Base-by-base conservation (phyloP, 2,797 vertebrate species). In the Acanthopagrus latus region DNA sequence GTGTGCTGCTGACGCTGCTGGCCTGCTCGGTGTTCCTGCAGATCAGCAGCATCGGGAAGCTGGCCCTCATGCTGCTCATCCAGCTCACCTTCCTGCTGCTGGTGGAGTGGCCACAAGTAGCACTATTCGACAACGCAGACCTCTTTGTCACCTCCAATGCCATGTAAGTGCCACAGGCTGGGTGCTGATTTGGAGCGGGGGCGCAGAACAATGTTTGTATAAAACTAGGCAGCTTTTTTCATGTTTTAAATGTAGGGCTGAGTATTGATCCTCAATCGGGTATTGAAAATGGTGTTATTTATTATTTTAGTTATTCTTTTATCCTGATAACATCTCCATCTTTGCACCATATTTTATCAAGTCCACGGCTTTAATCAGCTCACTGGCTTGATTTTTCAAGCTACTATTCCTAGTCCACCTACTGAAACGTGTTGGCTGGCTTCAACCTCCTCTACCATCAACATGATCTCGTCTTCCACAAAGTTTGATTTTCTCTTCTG, bases 11-110 rank as follows among this genome's bases (percentile, higher is more conserved):
- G 88, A 98, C 96, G 85, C 95, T 99, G 88, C 91, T 99, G 90
- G 97, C 97, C 90, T 97, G 97, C 93, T 98, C 97, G 1, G 97
- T 98, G 92, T 99, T 99, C 95, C 95, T 98, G 91, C 97, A 98
- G 93, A 97, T 98, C 95, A 99, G 96, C 91, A 99, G 97, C 94
- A 97, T 97, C 0, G 97, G 97, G 85, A 99, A 99, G 91, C 91
- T 99, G 94, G 95, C 94, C 69, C 96, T 99, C 91, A 96, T 96
- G 96, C 94, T 97, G 90, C 93, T 94, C 83, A 96, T 99, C 80
- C 97, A 97, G 93, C 91, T 96, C 90, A 93, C 94, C 71, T 99
- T 97, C 90, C 94, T 99, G 93, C 93, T 96, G 91, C 95, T 99
- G 93, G 94, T 97, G 66, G 96, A 97, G 94, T 97, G 97, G 67